These are phyloP conservation scores for Tipula helvola DNA, from an alignment of 2,888 invertebrate genomes.

Conservation along the genomic window DNA sequence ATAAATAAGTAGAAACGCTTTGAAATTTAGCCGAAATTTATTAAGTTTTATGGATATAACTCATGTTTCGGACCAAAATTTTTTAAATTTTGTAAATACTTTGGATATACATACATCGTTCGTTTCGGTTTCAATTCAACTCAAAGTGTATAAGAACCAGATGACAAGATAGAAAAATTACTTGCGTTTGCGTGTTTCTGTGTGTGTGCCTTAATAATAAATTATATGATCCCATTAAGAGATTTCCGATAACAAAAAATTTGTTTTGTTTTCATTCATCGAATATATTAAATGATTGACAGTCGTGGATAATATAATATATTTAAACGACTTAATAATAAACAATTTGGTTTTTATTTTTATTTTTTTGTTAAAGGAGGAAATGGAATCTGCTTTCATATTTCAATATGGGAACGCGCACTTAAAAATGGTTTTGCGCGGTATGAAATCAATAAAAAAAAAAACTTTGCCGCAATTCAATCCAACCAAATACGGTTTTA, in stretches of 20 bases:
- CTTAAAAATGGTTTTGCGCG: background rate
- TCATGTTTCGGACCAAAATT: background rate
- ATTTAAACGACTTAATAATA: background rate
- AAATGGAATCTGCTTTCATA: background rate
- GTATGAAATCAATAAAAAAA: background rate
- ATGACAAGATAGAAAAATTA: background rate
- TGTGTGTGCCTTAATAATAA: background rate
- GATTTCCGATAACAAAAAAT: background rate
- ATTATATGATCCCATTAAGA: background rate
- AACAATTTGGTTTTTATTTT: background rate
- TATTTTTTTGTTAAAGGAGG: background rate
- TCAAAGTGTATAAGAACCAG: background rate
- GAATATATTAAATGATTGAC: background rate
- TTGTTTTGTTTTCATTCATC: background rate
- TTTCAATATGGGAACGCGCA: background rate
- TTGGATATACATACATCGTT: background rate
- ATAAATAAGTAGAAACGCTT: background rate
- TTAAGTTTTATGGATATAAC: background rate
- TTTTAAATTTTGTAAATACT: background rate
- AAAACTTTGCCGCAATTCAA: background rate
- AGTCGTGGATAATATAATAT: background rate
- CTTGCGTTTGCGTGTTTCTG: background rate
- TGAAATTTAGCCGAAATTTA: background rate
- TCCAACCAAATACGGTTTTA: background rate
- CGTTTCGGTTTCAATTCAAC: background rate